These are phyloP conservation scores for Neodontobutis hainanensis DNA, from an alignment of 2,113 vertebrate species.

Conservation along the genomic window DNA sequence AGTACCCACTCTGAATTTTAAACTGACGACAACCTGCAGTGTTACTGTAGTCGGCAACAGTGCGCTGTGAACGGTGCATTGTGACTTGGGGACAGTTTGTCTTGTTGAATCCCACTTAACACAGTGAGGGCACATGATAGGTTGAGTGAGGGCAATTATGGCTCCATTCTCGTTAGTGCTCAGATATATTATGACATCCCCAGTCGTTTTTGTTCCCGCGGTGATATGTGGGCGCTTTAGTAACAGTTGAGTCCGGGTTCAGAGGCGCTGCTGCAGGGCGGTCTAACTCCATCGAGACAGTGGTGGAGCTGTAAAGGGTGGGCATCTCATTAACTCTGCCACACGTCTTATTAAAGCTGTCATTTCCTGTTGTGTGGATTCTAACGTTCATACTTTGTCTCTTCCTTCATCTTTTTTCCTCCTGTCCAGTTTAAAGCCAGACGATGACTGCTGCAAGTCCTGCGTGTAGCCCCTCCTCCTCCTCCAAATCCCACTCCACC, in stretches of 20 bases:
- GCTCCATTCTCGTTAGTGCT: slow-evolving; percentile 26
- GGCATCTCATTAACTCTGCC: slow-evolving; percentile 62
- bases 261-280: slow-evolving; percentile 14
- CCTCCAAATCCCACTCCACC: slow-evolving; percentile 37
- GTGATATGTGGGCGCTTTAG: slow-evolving; percentile 25
- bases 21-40: slow-evolving; percentile 13
- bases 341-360: slow-evolving; percentile 72
- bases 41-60: slow-evolving; percentile 41
- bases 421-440: slow-evolving; percentile 53
- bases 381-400: slow-evolving; percentile 21
- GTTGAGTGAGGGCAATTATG: slow-evolving; percentile 15
- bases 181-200: slow-evolving; percentile 29
- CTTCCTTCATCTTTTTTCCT: slow-evolving; percentile 15
- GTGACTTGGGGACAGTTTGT: slow-evolving; percentile 12
- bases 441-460: slow-evolving; percentile 70
- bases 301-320: slow-evolving; percentile 43
- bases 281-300: slow-evolving; percentile 47
- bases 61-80: background rate
- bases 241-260: slow-evolving; percentile 16
- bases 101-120: slow-evolving; percentile 11
- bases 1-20: slow-evolving; percentile 43
- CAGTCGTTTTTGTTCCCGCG: slow-evolving; percentile 2
- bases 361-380: slow-evolving; percentile 68
- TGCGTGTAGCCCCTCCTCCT: slow-evolving; percentile 60
- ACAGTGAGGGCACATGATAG: slow-evolving; percentile 24